Conservation (phyloP, 37 sponge, comb jelly and placozoan species). For the Haliclona indistincta region DNA sequence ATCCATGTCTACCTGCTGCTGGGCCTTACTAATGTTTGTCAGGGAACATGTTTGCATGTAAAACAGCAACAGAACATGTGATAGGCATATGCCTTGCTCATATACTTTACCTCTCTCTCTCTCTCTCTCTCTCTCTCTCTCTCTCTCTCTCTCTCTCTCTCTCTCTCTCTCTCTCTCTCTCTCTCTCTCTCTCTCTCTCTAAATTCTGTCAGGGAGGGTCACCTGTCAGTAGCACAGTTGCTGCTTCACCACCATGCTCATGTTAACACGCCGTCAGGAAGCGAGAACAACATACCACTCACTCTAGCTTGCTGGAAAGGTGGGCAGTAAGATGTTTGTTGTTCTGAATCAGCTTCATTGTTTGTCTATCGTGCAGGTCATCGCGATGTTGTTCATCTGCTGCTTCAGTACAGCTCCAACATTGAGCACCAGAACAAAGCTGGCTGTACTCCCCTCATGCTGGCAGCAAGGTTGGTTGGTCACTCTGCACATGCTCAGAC, state of each 20-base stretch:
- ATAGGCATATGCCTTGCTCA: too few species aligned
- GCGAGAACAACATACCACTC: conserved; percentile 96
- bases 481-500: too few species aligned
- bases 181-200: conserved; percentile 33
- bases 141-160: too few species aligned
- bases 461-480: conserved; percentile 83
- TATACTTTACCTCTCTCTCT: too few species aligned
- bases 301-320: conserved; percentile 98
- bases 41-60: too few species aligned
- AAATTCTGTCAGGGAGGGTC: conserved; percentile 29
- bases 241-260: conserved; percentile 79
- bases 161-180: conserved; percentile 37
- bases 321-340: background rate
- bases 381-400: conserved; percentile 74
- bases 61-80: too few species aligned
- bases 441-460: conserved; percentile 99
- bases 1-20: too few species aligned
- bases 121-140: too few species aligned
- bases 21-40: too few species aligned
- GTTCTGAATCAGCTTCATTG: background rate
- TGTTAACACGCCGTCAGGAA: conserved; percentile 92
- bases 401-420: conserved; percentile 75
- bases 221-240: conserved; percentile 77
- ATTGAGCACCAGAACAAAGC: conserved; percentile 97
- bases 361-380: conserved; percentile 50